Evolutionary conservation across 2,888 invertebrate genomes (phyloP), one percentile per base, ranked within the genome.

Genomic region (Conistra vaccinii): DNA sequence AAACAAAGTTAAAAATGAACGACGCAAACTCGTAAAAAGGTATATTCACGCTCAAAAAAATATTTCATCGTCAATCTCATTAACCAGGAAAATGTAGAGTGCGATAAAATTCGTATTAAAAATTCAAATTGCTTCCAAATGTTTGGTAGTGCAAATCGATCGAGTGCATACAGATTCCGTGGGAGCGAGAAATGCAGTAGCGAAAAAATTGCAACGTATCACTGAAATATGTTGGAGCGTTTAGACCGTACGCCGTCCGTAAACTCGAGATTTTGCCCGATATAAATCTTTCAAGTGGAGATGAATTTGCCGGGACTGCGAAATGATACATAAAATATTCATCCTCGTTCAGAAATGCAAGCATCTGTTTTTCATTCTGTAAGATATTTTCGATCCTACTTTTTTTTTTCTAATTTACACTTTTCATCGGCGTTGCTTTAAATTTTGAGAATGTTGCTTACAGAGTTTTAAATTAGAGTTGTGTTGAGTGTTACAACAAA

Each of bases 301-400:
- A 95, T 95, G 94, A 94, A 96, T 95, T 93, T 89, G 88, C 91
- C 89, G 91, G 83, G 91, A 93, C 94, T 94, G 91, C 93, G 94
- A 95, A 94, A 95, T 95, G 95, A 94, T 95, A 95, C 92, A 93
- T 96, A 92, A 95, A 95, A 95, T 95, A 96, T 96, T 96, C 94
- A 95, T 92, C 77, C 74, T 84, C 90, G 87, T 92, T 93, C 91
- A 92, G 91, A 94, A 94, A 95, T 95, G 94, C 95, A 94, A 92
- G 91, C 93, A 92, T 93, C 94, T 93, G 93, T 93, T 94, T 94
- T 93, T 93, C 90, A 91, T 91, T 92, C 86, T 86, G 87, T 88
- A 84, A 89, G 85, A 87, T 88, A 89, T 87, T 91, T 87, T 80
- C 70, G 63, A 83, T 77, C 61, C 45, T 35, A 55, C 69, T 66